phyloP scores from a whole-genome alignment of 2,113 vertebrate genomes.

The Emydura subglobosa region DNA sequence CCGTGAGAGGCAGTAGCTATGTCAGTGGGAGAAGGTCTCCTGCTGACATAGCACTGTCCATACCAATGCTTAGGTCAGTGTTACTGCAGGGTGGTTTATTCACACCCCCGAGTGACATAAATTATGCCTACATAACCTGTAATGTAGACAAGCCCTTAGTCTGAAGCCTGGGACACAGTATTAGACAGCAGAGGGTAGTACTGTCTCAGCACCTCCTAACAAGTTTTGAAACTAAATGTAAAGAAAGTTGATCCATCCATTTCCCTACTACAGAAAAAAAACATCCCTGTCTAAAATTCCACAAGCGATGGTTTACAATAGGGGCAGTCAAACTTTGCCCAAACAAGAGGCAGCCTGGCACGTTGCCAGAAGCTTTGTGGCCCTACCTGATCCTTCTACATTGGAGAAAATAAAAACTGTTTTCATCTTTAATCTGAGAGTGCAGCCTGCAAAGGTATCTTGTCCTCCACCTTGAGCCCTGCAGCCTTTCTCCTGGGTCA shows the following conservation, averaged over 20 bases:
- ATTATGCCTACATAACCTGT: not conserved
- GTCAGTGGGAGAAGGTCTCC: not conserved
- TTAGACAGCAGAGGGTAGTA: not conserved
- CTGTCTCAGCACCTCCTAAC: not conserved
- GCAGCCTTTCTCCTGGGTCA: not conserved
- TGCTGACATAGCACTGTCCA: not conserved
- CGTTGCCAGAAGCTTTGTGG: not conserved
- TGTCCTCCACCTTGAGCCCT: not conserved
- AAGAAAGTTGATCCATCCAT: not conserved
- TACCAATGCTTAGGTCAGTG: not conserved
- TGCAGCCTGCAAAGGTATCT: not conserved
- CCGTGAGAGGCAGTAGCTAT: not conserved
- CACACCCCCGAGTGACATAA: not conserved
- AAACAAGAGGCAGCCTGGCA: not conserved
- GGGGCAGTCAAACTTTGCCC: not conserved
- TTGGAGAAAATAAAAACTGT: not conserved
- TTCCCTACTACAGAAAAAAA: not conserved
- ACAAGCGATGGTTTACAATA: rapidly evolving
- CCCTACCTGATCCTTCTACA: not conserved
- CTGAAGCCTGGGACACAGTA: not conserved
- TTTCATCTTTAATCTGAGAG: not conserved
- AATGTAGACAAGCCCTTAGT: not conserved
- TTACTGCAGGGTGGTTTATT: not conserved
- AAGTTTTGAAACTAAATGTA: not conserved
- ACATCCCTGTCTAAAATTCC: not conserved